Base-by-base conservation (phyloP, 2,888 invertebrate genomes). In the Autographa pulchrina region DNA sequence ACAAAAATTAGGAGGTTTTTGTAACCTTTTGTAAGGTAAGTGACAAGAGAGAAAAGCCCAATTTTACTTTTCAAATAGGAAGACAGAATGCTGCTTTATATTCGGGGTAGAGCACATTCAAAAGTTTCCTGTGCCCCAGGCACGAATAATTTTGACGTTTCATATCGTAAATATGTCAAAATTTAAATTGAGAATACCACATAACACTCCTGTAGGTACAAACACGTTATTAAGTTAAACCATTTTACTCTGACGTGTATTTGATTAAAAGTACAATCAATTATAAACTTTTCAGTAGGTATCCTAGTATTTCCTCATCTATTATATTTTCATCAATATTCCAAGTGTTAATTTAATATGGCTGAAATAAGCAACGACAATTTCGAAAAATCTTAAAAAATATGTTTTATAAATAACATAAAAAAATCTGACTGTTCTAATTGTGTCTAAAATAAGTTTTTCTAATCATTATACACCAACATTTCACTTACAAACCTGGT, bases 61-160 rank as follows among this genome's bases (percentile, higher is more conserved):
- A 48, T 48, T 48, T 48, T 48, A 48, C 48, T 48, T 48, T 48
- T 48, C 48, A n/a, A n/a, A 48, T 48, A 48, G 48, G 48, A 48
- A 48, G 48, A n/a, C 48, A 48, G 48, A 7, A n/a, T 48, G 6
- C 48, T 48, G 48, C 48, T 48, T 48, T 48, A 48, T 48, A 48
- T 48, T 48, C 48, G 48, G 48, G 43, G 48, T 48, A n/a, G 48
- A 48, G 48, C 48, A 48, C 48, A 48, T 48, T 48, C 48, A 48
- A n/a, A 48, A 48, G 48, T 48, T 48, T 48, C 48, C 48, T 48
- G 48, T 48, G 48, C 48, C 48, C 48, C 48, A 48, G 48, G 48
- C 48, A 48, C 48, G 48, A 48, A 48, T 48, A 48, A 48, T 48
- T 48, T 48, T 48, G 48, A 48, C 48, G 48, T 48, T 48, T 48